Evolutionary conservation across 2,797 vertebrate genomes (phyloP).

Genomic region (Bucorvus abyssinicus): DNA sequence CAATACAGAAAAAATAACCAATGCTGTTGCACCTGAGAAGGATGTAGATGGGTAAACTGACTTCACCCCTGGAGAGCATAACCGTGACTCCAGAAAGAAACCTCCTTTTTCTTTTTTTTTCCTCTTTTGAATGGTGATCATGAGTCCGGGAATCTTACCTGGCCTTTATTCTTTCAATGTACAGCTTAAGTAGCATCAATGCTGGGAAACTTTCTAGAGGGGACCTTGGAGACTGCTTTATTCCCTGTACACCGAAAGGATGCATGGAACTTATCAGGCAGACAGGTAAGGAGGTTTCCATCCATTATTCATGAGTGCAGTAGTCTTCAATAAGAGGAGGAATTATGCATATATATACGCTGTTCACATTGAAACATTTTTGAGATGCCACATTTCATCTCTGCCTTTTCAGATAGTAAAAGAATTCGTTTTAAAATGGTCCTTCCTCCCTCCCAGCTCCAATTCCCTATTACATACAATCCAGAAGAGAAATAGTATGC

Average conservation of each 20-base stretch:
- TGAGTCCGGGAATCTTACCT: neutral
- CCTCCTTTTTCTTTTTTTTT: neutral
- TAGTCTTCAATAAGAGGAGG: neutral
- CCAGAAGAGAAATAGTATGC: neutral
- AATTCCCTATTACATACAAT: neutral
- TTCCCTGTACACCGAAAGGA: conserved; percentile 96
- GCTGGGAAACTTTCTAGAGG: conserved; percentile 96
- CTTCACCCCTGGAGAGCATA: neutral
- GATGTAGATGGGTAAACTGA: conserved; percentile 92
- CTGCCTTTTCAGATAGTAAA: neutral
- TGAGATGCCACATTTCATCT: neutral
- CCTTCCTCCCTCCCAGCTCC: neutral
- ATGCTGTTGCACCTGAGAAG: conserved; percentile 89
- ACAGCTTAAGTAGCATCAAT: conserved; percentile 90
- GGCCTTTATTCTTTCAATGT: conserved; percentile 28
- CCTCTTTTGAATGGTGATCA: neutral
- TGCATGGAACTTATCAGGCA: conserved; percentile 95
- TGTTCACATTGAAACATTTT: neutral
- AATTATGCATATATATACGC: neutral
- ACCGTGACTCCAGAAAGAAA: conserved; percentile 5
- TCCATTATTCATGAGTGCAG: neutral
- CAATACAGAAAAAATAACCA: conserved; percentile 89
- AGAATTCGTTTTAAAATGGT: neutral
- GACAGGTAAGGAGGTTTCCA: conserved; percentile 80
- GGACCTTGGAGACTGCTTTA: conserved; percentile 91